A percentile compares a stretch with the other conserved stretches of the same genome.
phyloP scores from a whole-genome alignment of 2,797 vertebrate species.

The Sandelia bainsii region DNA sequence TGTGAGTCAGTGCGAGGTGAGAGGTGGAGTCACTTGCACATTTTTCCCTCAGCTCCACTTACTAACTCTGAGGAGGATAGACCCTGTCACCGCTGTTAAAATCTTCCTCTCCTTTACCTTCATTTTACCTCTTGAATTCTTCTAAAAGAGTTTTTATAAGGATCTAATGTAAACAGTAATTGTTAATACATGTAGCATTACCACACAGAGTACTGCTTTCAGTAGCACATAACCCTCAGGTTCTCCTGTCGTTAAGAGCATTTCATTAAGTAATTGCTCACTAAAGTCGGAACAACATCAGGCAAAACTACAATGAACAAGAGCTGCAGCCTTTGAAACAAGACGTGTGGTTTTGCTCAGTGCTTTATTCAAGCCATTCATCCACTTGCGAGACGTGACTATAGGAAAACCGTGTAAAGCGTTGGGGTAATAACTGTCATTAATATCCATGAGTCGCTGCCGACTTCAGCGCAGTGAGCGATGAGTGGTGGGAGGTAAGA shows the following conservation, averaged over 20 bases:
- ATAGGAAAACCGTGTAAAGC: constrained; percentile 53
- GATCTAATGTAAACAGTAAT: constrained; percentile 25
- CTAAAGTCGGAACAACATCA: constrained; percentile 6
- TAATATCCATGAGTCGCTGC: constrained; percentile 73
- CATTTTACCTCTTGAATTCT: constrained; percentile 18
- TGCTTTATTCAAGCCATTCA: constrained; percentile 59
- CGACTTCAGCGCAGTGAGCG: constrained; percentile 60
- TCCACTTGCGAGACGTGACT: constrained; percentile 41
- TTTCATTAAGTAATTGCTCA: constrained; percentile 26
- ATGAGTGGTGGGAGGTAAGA: constrained; percentile 51
- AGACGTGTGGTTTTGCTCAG: constrained; percentile 54
- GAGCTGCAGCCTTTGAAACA: constrained; percentile 41
- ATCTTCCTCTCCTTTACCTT: constrained; percentile 34
- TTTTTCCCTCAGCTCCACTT: constrained; percentile 28
- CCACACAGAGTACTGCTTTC: constrained; percentile 28
- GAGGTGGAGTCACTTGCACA: constrained; percentile 44
- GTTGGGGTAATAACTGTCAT: constrained; percentile 68
- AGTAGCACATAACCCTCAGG: not conserved
- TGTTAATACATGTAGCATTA: constrained; percentile 22
- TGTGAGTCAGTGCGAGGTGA: constrained; percentile 50
- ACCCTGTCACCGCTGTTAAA: constrained; percentile 32
- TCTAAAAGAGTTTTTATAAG: constrained; percentile 26
- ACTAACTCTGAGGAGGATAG: constrained; percentile 42
- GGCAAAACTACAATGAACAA: constrained; percentile 31
- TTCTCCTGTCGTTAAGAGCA: constrained; percentile 1